Evolutionary conservation across 2,797 vertebrate genomes (phyloP), one percentile per base, ranked within the genome.

Genomic region (Myiotriccus ornatus): DNA sequence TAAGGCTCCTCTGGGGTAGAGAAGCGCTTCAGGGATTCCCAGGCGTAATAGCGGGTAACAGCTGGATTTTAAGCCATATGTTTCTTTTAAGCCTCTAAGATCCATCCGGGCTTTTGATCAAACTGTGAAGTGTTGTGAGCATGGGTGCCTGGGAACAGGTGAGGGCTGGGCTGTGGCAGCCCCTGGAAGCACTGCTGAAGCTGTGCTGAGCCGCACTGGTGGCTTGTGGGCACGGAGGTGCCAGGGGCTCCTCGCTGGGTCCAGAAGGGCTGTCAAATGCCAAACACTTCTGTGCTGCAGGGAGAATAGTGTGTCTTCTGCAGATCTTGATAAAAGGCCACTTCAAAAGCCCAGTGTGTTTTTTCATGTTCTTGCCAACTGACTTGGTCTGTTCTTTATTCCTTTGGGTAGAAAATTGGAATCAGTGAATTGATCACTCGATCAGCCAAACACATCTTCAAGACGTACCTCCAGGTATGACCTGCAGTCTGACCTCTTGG

Each of bases 381-480:
- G 57, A 86, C 68, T 67, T 49, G 11, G 16, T 53, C 55, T 47
- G 14, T 39, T 96, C 85, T 93, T 94, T 93, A 65, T 94, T 96
- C 47, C 75, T 34, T 65, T 68, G 71, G 65, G 50, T 76, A 99
- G 99, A 99, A 99, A 98, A 99, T 99, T 95, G 98, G 99, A 97
- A 98, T 99, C 76, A 98, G 97, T 50, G 99, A 99, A 95, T 94
- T 99, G 97, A 99, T 99, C 96, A 99, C 99, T 70, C 98, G 99
- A 87, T 99, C 99, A 69, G 98, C 99, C 76, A 99, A 99, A 96
- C 99, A 99, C 96, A 98, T 99, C 98, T 99, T 99, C 97, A 99
- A 99, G 98, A 99, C 99, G 0, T 99, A 99, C 97, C 99, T 99
- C 80, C 99, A 99, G 99, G 99, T 99, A 95, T 91, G 87, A 76